These are phyloP conservation scores for Accipiter cooperii DNA, from an alignment of 2,113 vertebrate species.

Conservation along the genomic window DNA sequence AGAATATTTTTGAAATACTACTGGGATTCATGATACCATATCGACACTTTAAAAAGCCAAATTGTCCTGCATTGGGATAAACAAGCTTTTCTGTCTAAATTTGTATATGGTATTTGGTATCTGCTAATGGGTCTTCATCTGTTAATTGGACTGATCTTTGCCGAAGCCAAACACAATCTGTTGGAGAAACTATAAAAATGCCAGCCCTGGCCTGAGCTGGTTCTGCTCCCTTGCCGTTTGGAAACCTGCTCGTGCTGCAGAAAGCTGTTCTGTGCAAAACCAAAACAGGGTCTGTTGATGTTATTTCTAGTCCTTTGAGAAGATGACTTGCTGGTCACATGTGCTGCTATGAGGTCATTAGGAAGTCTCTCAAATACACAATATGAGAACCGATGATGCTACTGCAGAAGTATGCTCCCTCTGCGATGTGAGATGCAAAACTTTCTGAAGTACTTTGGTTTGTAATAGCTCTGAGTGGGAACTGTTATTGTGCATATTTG, in stretches of 20 bases:
- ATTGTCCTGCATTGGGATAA: not conserved
- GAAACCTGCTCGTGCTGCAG: not conserved
- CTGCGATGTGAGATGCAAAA: not conserved
- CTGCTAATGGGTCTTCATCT: not conserved
- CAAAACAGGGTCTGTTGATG: conserved; percentile 52
- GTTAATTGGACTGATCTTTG: not conserved
- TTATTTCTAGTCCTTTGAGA: conserved; percentile 57
- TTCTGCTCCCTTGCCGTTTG: fast-evolving
- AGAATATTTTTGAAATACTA: not conserved
- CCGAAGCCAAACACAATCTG: not conserved
- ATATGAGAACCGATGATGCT: conserved; percentile 36
- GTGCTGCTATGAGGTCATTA: conserved; percentile 63
- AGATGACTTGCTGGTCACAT: conserved; percentile 66
- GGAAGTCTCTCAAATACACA: conserved; percentile 49
- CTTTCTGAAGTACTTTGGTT: not conserved
- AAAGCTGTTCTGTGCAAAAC: conserved; percentile 12
- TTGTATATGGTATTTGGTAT: not conserved
- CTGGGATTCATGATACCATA: not conserved
- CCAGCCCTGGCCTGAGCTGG: not conserved
- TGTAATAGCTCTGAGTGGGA: conserved; percentile 5
- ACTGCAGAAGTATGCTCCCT: conserved; percentile 54
- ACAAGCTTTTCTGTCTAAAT: not conserved
- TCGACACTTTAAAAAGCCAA: not conserved
- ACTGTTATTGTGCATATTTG: conserved; percentile 45
- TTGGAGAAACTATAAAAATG: not conserved